Evolutionary conservation across 1,140 invertebrate species (phyloP).

Genomic region (Leptonema lineaticorne): DNA sequence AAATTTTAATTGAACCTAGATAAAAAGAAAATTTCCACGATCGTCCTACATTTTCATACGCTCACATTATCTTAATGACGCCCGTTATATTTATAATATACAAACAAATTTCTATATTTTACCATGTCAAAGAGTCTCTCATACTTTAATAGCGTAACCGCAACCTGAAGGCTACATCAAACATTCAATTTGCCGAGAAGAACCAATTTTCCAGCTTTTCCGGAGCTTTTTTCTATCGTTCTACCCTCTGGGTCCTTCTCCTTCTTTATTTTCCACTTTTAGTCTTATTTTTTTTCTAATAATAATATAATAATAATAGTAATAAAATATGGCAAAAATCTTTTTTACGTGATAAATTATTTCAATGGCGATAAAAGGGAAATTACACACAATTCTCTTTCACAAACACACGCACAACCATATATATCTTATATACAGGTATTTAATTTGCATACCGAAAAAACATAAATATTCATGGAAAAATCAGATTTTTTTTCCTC

Average conservation of each 20-base stretch:
- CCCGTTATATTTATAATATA: neutral
- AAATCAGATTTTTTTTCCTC: no score
- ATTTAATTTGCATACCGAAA: no score
- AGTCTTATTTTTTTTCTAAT: no score
- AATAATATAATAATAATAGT: no score
- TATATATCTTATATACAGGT: no score
- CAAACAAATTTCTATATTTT: neutral
- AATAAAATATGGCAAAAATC: no score
- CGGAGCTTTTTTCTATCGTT: constrained; percentile 22
- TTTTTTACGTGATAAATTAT: constrained; percentile 24
- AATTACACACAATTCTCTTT: neutral
- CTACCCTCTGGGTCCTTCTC: no score
- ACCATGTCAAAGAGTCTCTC: neutral
- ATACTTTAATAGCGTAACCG: constrained; percentile 18
- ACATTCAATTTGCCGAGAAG: constrained; percentile 9
- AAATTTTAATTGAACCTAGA: neutral
- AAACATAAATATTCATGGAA: no score
- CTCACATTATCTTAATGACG: neutral
- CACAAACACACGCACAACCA: no score
- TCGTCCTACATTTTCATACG: neutral
- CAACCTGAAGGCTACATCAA: constrained; percentile 25
- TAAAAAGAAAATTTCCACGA: constrained; percentile 3
- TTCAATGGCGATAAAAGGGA: neutral
- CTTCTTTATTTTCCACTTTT: neutral
- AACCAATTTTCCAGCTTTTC: constrained; percentile 4